These are phyloP conservation scores for Dendronephthya gigantea DNA, from an alignment of 64 coral and sea anemone species.

Conservation along the genomic window DNA sequence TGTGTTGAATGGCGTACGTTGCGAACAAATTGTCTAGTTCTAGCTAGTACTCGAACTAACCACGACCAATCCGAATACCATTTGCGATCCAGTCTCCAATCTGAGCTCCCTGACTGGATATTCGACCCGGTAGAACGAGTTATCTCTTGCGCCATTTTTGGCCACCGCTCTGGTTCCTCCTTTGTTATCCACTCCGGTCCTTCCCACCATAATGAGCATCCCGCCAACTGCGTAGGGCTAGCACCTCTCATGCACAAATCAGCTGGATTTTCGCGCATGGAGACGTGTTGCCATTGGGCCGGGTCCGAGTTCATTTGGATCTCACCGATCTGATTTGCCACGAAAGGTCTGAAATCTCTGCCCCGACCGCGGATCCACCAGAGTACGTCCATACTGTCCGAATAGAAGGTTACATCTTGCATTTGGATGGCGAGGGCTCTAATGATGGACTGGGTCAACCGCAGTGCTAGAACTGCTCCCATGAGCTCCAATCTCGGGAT, in stretches of 20 bases:
- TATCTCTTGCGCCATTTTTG: too few species aligned
- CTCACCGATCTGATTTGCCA: neutral
- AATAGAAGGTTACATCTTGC: neutral
- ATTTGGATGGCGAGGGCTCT: neutral
- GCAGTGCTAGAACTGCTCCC: neutral
- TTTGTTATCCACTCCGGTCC: too few species aligned
- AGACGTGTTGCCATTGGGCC: neutral
- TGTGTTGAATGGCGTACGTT: neutral
- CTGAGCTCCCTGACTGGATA: neutral
- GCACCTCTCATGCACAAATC: too few species aligned
- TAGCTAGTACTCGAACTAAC: neutral
- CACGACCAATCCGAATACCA: neutral
- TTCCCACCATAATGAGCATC: too few species aligned
- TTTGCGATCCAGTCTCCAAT: neutral
- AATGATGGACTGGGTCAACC: neutral
- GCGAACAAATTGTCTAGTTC: neutral
- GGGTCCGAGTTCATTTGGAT: neutral
- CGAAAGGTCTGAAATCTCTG: neutral
- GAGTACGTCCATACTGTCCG: neutral
- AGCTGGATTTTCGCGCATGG: neutral
- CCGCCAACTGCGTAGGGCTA: too few species aligned
- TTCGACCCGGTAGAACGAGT: too few species aligned
- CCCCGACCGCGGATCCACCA: neutral
- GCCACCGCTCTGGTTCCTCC: too few species aligned
- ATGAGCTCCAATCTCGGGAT: slow-evolving; percentile 12